phyloP scores from a whole-genome alignment of 2,888 invertebrate species.

The Miltochrista miniata region DNA sequence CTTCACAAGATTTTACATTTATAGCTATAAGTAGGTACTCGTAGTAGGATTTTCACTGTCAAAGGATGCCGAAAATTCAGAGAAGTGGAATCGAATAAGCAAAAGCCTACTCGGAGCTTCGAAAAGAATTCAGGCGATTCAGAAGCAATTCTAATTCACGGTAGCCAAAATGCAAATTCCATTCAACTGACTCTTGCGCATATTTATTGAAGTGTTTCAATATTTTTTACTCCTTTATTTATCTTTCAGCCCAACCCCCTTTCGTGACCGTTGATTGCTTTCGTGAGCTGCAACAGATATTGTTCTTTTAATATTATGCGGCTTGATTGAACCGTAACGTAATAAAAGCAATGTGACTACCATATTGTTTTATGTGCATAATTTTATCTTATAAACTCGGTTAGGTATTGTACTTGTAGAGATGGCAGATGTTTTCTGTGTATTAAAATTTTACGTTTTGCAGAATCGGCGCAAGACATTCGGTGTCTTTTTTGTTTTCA shows the following conservation, averaged over 20 bases:
- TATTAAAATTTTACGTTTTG: too few species aligned
- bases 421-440: too few species aligned
- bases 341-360: constrained; percentile 43
- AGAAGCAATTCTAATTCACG: constrained; percentile 26
- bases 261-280: constrained; percentile 69
- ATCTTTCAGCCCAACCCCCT: constrained; percentile 36
- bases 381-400: too few species aligned
- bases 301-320: constrained; percentile 61
- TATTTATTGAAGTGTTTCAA: constrained; percentile 39
- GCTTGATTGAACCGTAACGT: constrained; percentile 69
- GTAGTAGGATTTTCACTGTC: too few species aligned
- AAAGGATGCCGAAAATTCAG: too few species aligned
- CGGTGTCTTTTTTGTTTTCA: too few species aligned
- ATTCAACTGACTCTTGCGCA: constrained; percentile 41
- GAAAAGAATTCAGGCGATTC: background rate
- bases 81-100: too few species aligned
- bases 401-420: too few species aligned
- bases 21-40: too few species aligned
- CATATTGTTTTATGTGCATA: constrained; percentile 28
- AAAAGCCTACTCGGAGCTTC: too few species aligned
- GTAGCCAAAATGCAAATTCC: constrained; percentile 65
- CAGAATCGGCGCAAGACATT: too few species aligned
- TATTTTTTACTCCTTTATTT: constrained; percentile 37
- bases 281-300: constrained; percentile 70
- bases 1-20: too few species aligned